Base-by-base conservation (phyloP, 2,888 invertebrate genomes). In the Cylloceria caligata region DNA sequence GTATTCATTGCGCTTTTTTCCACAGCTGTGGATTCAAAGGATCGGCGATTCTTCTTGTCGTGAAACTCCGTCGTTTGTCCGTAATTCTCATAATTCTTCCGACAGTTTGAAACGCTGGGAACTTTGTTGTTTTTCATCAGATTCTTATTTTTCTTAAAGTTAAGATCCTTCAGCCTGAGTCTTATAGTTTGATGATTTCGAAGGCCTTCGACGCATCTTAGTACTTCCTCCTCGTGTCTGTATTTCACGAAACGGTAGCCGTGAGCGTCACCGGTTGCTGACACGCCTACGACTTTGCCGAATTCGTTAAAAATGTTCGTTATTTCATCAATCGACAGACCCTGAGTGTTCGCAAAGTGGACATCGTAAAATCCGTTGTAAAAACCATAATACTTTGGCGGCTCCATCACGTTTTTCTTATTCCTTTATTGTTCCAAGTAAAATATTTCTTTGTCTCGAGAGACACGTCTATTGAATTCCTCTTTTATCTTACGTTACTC, bases 231-330 rank as follows among this genome's bases (percentile, higher is more conserved):
- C 42, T 75, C 3, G 2, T 55, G 71, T 36, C 4, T 16, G 77
- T 80, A 91, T 7, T 47, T 83, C 0, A 92, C 83, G 71, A 90
- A 91, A 21, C 87, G 83, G 9, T 87, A 81, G 6, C 89, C 90
- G 24, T 34, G 55, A 24, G 80, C 64, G 57, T 88, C 83, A 1
- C 88, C 88, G 16, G 85, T 68, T 39, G 19, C 0, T 13, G 77
- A 36, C 0, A 90, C 45, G 3, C 45, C 30, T 0, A 68, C 0
- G 19, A 91, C 85, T n/a, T 74, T 27, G 3, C 89, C 91, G 78
- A 77, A 92, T 36, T 62, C 3, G 3, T 86, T 84, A 76, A 90
- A 90, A 21, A 85, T 77, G 0, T 83, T 6, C 5, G 4, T 42
- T 39, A 91, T 84, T 34, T 88, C 71, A 0, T 83, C 68, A 0